Evolutionary conservation across 2,888 invertebrate genomes (phyloP).

Genomic region (Stegana nigrithorax): DNA sequence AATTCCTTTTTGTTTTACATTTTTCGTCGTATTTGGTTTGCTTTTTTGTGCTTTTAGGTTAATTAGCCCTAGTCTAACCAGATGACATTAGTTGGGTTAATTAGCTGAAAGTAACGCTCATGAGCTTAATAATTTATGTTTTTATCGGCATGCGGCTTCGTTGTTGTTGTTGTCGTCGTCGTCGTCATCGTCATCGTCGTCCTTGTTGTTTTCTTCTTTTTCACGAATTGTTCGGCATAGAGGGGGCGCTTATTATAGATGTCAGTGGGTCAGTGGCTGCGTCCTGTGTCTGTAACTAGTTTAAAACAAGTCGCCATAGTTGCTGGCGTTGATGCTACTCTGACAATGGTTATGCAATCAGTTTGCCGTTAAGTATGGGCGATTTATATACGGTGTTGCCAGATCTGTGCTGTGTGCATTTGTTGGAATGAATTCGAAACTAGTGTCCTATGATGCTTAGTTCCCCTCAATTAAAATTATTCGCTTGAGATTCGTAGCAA

Average conservation of each 20-base stretch:
- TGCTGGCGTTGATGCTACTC: too few species aligned
- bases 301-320: too few species aligned
- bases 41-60: constrained; percentile 45
- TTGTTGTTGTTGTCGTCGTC: neutral
- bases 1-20: too few species aligned
- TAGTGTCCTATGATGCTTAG: too few species aligned
- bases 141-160: neutral
- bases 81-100: constrained; percentile 52
- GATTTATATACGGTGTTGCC: too few species aligned
- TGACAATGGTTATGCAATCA: too few species aligned
- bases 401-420: too few species aligned
- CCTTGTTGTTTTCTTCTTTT: neutral
- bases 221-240: neutral
- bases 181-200: neutral
- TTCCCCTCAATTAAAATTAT: too few species aligned
- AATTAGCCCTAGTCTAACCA: constrained; percentile 51
- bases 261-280: constrained; percentile 1
- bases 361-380: too few species aligned
- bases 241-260: neutral
- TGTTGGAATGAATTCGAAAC: too few species aligned
- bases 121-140: neutral
- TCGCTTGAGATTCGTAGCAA: too few species aligned
- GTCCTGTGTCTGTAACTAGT: too few species aligned
- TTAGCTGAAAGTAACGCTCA: constrained; percentile 39
- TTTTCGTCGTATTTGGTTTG: constrained; percentile 1